Evolutionary conservation across 37 sponge, comb jelly and placozoan species (phyloP).

Genomic region (Amphimedon queenslandica): DNA sequence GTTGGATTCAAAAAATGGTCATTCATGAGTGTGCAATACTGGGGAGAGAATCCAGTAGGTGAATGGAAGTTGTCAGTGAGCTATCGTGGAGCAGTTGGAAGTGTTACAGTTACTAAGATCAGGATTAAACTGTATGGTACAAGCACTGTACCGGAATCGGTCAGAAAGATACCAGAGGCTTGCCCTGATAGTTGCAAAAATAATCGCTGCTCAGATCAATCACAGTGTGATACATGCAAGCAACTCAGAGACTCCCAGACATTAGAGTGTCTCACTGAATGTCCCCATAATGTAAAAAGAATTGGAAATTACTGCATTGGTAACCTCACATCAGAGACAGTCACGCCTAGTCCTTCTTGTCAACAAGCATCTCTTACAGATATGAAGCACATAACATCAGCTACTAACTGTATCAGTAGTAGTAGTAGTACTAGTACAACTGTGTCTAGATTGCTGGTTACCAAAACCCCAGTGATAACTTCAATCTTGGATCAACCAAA

Average conservation of each 20-base stretch:
- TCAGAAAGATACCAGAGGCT: neutral
- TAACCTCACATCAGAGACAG: neutral
- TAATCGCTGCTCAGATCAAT: constrained; percentile 8
- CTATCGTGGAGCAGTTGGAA: neutral
- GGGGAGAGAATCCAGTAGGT: constrained; percentile 71
- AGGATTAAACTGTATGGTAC: constrained; percentile 30
- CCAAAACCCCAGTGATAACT: too few relatives aligned
- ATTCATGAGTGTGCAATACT: constrained; percentile 62
- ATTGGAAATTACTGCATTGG: neutral
- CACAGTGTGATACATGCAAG: constrained; percentile 39
- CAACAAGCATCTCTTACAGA: neutral
- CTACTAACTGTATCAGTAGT: neutral
- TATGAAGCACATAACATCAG: neutral
- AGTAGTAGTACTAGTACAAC: neutral
- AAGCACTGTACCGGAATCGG: neutral
- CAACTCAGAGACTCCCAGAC: constrained; percentile 4
- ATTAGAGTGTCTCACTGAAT: constrained; percentile 33
- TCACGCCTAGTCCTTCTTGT: neutral
- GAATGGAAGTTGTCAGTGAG: constrained; percentile 39
- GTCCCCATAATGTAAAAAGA: constrained; percentile 13
- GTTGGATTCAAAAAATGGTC: constrained; percentile 59
- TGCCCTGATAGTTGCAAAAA: constrained; percentile 29
- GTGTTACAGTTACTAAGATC: constrained; percentile 14
- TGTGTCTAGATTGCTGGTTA: too few relatives aligned
- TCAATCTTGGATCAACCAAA: too few relatives aligned